Evolutionary conservation across 2,113 vertebrate genomes (phyloP).

Genomic region (Thermophis baileyi): DNA sequence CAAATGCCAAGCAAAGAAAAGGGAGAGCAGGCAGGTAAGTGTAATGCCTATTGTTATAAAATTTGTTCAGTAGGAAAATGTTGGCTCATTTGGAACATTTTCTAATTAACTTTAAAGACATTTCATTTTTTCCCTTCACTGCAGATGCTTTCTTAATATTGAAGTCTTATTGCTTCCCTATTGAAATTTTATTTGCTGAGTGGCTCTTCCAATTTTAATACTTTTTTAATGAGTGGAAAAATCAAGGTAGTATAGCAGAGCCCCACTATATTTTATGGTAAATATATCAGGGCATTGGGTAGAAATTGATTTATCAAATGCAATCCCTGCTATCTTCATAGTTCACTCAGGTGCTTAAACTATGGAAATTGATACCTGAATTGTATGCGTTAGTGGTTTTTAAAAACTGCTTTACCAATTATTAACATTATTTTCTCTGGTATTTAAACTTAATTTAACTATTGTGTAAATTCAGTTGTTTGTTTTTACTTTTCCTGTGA

Average conservation of each 20-base stretch:
- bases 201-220: neutral
- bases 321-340: neutral
- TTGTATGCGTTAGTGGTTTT: neutral
- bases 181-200: neutral
- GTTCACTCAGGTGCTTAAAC: neutral
- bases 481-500: too few relatives aligned
- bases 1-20: conserved; percentile 95
- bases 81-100: neutral
- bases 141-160: neutral
- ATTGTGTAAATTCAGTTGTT: too few relatives aligned
- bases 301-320: neutral
- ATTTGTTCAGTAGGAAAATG: neutral
- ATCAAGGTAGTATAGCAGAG: neutral
- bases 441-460: neutral
- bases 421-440: neutral
- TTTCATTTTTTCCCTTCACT: neutral
- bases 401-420: neutral
- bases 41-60: accelerated
- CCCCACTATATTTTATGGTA: neutral
- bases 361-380: neutral
- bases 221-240: neutral
- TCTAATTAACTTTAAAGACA: neutral
- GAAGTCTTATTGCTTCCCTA: neutral
- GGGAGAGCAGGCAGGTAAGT: conserved; percentile 91
- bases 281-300: neutral